A percentile compares a stretch with the other conserved stretches of the same genome.
phyloP scores from a whole-genome alignment of 35 echinoderm and acorn worm species.

The Lytechinus variegatus region DNA sequence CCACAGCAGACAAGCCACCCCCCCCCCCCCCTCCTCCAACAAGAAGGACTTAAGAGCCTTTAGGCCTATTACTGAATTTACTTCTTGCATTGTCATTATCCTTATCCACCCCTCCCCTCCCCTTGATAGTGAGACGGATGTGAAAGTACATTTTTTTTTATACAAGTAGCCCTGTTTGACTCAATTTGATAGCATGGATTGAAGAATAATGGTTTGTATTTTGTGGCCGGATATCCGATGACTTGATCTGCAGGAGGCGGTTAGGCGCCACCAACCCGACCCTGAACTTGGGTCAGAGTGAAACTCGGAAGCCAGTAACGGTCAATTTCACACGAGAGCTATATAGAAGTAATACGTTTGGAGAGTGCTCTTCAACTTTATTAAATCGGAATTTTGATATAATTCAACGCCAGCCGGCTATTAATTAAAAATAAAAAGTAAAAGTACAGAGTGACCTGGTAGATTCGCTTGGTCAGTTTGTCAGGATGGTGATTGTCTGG shows the following conservation, averaged over 20 bases:
- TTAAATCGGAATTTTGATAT: neutral
- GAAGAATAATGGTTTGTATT: neutral
- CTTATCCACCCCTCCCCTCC: no score
- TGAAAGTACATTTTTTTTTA: neutral
- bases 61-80: no score
- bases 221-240: constrained; percentile 29
- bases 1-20: neutral
- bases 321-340: neutral
- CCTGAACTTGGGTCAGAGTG: neutral
- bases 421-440: neutral
- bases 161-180: neutral
- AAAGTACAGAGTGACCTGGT: neutral
- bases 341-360: neutral
- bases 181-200: neutral
- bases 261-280: neutral
- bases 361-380: neutral
- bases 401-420: neutral
- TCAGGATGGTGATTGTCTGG: no score
- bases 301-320: neutral
- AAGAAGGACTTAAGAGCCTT: no score
- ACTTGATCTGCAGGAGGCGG: constrained; percentile 31
- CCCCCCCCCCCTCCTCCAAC: neutral
- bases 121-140: neutral
- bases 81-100: no score
- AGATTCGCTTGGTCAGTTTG: no score